Evolutionary conservation across 2,797 vertebrate genomes (phyloP).

Genomic region (Brachymystax lenok): DNA sequence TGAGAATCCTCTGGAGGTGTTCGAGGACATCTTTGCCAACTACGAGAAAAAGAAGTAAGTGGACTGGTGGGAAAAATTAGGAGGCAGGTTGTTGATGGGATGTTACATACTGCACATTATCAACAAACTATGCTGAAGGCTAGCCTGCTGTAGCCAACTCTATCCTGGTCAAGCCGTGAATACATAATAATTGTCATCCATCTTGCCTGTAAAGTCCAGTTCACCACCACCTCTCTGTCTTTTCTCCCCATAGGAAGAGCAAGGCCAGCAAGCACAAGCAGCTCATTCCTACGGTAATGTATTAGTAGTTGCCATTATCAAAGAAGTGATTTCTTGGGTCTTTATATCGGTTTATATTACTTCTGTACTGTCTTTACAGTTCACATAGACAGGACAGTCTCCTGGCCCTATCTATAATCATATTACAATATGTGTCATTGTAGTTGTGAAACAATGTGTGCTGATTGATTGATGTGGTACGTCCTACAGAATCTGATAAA

Average conservation of each 20-base stretch:
- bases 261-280: conserved; percentile 87
- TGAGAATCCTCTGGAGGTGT: conserved; percentile 85
- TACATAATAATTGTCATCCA: not conserved
- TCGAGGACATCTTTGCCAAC: conserved; percentile 91
- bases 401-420: too few relatives aligned
- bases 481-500: conserved; percentile 75
- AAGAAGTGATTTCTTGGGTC: too few relatives aligned
- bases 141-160: not conserved
- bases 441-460: not conserved
- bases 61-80: conserved; percentile 1
- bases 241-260: conserved; percentile 80
- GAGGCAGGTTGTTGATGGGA: not conserved
- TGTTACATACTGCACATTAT: not conserved
- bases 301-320: not conserved
- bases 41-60: conserved; percentile 93
- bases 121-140: not conserved
- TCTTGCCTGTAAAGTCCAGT: not conserved
- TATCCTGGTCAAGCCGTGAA: conserved; percentile 4
- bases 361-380: not conserved
- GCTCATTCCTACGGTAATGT: conserved; percentile 91
- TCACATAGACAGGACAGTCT: not conserved
- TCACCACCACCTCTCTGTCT: conserved; percentile 61
- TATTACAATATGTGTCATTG: not conserved
- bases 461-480: not conserved
- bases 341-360: not conserved